Conservation (phyloP, 2,888 invertebrate genomes). For the Anaspis maculata region DNA sequence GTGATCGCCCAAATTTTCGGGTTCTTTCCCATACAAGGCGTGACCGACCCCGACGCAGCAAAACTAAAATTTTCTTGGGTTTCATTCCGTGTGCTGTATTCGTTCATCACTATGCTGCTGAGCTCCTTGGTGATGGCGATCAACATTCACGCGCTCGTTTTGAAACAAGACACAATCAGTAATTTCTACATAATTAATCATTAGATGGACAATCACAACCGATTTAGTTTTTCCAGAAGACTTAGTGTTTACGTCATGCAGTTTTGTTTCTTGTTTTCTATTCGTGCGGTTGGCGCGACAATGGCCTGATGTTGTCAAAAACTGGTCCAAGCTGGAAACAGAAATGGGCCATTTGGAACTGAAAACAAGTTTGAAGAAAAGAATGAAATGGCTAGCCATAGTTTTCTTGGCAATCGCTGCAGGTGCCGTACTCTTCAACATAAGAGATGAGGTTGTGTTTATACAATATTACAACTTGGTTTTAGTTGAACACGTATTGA, state of each 20-base stretch:
- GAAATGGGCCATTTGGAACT: slow-evolving; percentile 1
- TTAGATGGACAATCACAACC: too few relatives aligned
- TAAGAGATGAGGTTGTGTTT: too few relatives aligned
- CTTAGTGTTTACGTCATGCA: not conserved
- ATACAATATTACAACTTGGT: too few relatives aligned
- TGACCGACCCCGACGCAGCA: not conserved
- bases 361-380: slow-evolving; percentile 2
- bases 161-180: too few relatives aligned
- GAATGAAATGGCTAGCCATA: slow-evolving; percentile 1
- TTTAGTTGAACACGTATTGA: not conserved
- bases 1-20: slow-evolving; percentile 6
- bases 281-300: slow-evolving; percentile 8
- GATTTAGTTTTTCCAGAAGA: slow-evolving; percentile 3
- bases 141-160: too few relatives aligned
- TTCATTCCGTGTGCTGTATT: too few relatives aligned
- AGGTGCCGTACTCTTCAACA: too few relatives aligned
- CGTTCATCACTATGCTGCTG: too few relatives aligned
- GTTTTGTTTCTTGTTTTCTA: not conserved
- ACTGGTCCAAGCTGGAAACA: slow-evolving; percentile 6
- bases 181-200: too few relatives aligned
- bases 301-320: slow-evolving; percentile 5
- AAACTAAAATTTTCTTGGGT: slow-evolving; percentile 4
- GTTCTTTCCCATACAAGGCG: slow-evolving; percentile 5
- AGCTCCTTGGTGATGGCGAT: too few relatives aligned
- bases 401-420: too few relatives aligned